A percentile compares a stretch with the other conserved stretches of the same genome.
These are phyloP conservation scores for Drosophila seclusa DNA, from an alignment of 2,888 invertebrate species.

Conservation along the genomic window DNA sequence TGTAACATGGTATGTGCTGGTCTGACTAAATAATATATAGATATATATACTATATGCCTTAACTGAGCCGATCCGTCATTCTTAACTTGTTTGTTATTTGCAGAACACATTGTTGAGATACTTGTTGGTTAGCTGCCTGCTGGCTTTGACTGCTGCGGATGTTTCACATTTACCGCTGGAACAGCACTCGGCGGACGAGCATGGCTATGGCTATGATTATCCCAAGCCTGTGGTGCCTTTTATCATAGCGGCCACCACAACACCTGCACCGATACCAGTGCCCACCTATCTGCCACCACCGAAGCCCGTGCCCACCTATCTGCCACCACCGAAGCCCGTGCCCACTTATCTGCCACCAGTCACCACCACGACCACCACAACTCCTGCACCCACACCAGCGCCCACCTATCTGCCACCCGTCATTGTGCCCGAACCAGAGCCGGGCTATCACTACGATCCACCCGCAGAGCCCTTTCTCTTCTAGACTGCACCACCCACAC, in stretches of 20 bases:
- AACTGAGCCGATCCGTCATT: slow-evolving; percentile 7
- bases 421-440: slow-evolving; percentile 52
- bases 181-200: slow-evolving; percentile 27
- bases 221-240: slow-evolving; percentile 69
- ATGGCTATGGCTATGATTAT: slow-evolving; percentile 77
- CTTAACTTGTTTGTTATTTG: slow-evolving; percentile 1
- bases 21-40: not conserved
- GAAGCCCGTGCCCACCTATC: slow-evolving; percentile 43
- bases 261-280: slow-evolving; percentile 56
- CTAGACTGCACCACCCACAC: slow-evolving; percentile 33
- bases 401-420: slow-evolving; percentile 70
- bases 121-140: slow-evolving; percentile 53
- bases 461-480: slow-evolving; percentile 64
- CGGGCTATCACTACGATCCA: slow-evolving; percentile 69
- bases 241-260: slow-evolving; percentile 55
- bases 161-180: slow-evolving; percentile 73
- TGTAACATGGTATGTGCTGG: slow-evolving; percentile 66
- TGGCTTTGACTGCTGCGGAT: slow-evolving; percentile 68
- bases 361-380: slow-evolving; percentile 45
- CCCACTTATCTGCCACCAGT: slow-evolving; percentile 37
- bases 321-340: slow-evolving; percentile 39
- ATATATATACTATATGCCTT: not conserved
- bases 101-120: slow-evolving; percentile 62
- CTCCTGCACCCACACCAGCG: slow-evolving; percentile 66
- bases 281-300: slow-evolving; percentile 64